Evolutionary conservation across 2,888 invertebrate species (phyloP).

Genomic region (Plagodis pulveraria): DNA sequence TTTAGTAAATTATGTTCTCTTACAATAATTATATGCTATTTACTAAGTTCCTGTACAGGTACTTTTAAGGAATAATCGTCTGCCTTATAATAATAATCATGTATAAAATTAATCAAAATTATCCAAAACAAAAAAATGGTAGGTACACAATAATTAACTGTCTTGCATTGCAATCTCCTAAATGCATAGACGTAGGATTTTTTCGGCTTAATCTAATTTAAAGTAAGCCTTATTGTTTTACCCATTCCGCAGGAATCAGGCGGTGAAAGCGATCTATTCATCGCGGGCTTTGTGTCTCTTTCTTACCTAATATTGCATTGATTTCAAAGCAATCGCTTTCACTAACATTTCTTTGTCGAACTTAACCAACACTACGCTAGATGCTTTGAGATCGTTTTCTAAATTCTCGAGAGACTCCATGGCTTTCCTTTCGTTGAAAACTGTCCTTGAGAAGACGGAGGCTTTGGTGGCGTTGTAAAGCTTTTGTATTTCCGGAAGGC

Average conservation of each 20-base stretch:
- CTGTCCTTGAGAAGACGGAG: slow-evolving; percentile 45
- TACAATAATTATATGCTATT: no score
- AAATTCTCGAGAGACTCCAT: slow-evolving; percentile 48
- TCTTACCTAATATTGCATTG: slow-evolving; percentile 87
- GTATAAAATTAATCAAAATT: no score
- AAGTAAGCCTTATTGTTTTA: slow-evolving; percentile 73
- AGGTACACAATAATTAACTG: no score
- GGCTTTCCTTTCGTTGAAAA: slow-evolving; percentile 52
- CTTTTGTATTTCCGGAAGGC: slow-evolving; percentile 34
- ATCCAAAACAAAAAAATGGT: no score
- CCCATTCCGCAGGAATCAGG: slow-evolving; percentile 78
- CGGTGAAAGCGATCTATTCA: slow-evolving; percentile 78
- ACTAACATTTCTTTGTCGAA: slow-evolving; percentile 83
- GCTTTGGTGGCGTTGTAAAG: slow-evolving; percentile 42
- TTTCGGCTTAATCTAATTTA: slow-evolving; percentile 23
- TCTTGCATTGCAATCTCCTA: no score
- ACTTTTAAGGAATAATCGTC: no score
- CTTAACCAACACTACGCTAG: slow-evolving; percentile 43
- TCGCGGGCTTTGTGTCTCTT: slow-evolving; percentile 82
- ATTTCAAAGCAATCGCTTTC: slow-evolving; percentile 50
- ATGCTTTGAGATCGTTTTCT: slow-evolving; percentile 50
- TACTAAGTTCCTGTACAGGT: no score
- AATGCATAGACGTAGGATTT: no score
- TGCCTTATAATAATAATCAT: no score
- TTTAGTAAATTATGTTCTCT: no score